Conservation (phyloP, 2,113 vertebrate species). For the Ia io region DNA sequence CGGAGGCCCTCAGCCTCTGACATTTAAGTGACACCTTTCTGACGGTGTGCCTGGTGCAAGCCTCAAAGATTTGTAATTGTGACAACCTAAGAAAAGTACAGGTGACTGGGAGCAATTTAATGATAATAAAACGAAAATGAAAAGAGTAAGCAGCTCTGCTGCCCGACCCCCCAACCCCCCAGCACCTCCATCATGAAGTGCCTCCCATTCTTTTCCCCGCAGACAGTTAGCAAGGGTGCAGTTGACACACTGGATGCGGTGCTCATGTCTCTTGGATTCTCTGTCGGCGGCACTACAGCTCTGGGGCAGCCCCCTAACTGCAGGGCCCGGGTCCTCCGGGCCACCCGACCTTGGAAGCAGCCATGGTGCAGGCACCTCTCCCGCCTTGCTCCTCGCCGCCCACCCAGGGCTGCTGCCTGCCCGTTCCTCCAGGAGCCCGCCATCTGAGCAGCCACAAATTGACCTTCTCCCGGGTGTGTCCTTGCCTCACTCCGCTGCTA, state of each 20-base stretch:
- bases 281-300: background rate
- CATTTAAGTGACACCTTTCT: constrained; percentile 60
- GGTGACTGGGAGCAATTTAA: constrained; percentile 83
- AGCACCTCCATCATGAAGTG: constrained; percentile 78
- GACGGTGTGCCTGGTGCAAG: constrained; percentile 35
- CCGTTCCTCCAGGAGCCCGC: constrained; percentile 46
- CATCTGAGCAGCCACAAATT: constrained; percentile 67
- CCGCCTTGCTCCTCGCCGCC: background rate
- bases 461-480: constrained; percentile 73
- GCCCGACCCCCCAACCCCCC: too few species aligned
- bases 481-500: constrained; percentile 67
- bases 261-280: background rate
- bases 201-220: constrained; percentile 50
- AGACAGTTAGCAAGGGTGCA: constrained; percentile 40
- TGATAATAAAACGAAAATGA: constrained; percentile 81
- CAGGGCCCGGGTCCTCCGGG: background rate
- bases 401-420: background rate
- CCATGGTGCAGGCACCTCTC: background rate
- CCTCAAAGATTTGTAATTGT: constrained; percentile 77
- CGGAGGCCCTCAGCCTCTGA: background rate
- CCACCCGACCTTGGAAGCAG: background rate
- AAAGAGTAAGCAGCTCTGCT: constrained; percentile 78
- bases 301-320: background rate
- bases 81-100: constrained; percentile 78
- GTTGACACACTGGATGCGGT: background rate